Percentiles rank a stretch among this genome's conserved stretches.
Conservation (phyloP, 2,888 invertebrate species). For the Sepiola atlantica region DNA sequence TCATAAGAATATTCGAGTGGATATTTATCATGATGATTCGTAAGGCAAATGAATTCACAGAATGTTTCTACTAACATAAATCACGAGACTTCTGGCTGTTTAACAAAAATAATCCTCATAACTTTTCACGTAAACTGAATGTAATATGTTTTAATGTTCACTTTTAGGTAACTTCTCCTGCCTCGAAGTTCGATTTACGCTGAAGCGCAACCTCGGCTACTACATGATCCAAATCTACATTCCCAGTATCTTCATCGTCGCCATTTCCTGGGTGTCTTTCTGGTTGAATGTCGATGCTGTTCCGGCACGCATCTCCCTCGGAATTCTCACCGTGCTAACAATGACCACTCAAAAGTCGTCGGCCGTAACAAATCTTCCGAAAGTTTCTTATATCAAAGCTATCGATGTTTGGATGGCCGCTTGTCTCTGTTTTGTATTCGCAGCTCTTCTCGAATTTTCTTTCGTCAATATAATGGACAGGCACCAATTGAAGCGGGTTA, state of each 20-base stretch:
- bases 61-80: too few relatives aligned
- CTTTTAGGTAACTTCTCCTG: constrained; percentile 62
- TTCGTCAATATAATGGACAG: constrained; percentile 61
- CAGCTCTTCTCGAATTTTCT: constrained; percentile 63
- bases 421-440: constrained; percentile 64
- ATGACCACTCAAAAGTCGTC: constrained; percentile 62
- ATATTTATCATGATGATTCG: too few relatives aligned
- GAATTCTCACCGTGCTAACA: constrained; percentile 62
- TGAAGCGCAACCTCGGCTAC: constrained; percentile 64
- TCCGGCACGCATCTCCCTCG: constrained; percentile 62
- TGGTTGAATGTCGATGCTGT: constrained; percentile 66
- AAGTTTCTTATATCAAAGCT: constrained; percentile 66
- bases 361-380: constrained; percentile 57
- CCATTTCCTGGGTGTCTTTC: constrained; percentile 67
- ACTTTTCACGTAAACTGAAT: too few relatives aligned
- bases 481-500: constrained; percentile 49
- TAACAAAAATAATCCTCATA: too few relatives aligned
- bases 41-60: too few relatives aligned
- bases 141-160: background rate
- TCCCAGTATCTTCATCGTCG: constrained; percentile 64
- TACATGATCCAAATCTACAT: constrained; percentile 69
- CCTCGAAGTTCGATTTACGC: constrained; percentile 58
- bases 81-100: too few relatives aligned
- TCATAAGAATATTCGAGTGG: too few relatives aligned
- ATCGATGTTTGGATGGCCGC: constrained; percentile 68